phyloP scores from a whole-genome alignment of 2,888 invertebrate species.

The Eilema depressum region DNA sequence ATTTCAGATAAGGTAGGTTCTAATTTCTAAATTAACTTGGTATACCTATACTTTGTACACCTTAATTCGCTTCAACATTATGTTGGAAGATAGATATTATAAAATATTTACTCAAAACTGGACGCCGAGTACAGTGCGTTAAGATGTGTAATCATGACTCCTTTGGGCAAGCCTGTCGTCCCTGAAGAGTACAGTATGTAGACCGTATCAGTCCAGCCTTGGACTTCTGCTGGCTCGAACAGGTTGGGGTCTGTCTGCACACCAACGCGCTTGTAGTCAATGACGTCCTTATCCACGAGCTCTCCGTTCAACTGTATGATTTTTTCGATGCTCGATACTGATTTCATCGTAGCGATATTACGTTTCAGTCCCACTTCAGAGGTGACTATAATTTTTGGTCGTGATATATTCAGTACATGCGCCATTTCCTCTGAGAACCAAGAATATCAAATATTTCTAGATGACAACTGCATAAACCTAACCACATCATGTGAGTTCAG shows the following conservation, averaged over 20 bases:
- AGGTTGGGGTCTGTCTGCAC: constrained; percentile 41
- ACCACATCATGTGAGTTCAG: too few relatives aligned
- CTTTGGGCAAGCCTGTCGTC: constrained; percentile 93
- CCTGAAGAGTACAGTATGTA: constrained; percentile 88
- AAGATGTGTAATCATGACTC: constrained; percentile 90
- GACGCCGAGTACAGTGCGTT: constrained; percentile 79
- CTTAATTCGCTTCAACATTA: background rate
- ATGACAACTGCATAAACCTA: background rate
- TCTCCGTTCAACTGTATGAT: constrained; percentile 89
- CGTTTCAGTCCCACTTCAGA: constrained; percentile 75
- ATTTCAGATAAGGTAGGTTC: too few relatives aligned
- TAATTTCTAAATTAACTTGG: too few relatives aligned
- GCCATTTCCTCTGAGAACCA: constrained; percentile 64
- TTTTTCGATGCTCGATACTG: constrained; percentile 73
- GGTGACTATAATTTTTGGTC: constrained; percentile 88
- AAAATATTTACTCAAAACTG: constrained; percentile 76
- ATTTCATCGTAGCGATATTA: constrained; percentile 57
- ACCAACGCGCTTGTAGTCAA: constrained; percentile 46
- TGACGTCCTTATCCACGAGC: constrained; percentile 46
- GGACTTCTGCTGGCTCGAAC: constrained; percentile 56
- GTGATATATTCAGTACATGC: constrained; percentile 89
- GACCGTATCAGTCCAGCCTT: constrained; percentile 58
- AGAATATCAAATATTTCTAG: constrained; percentile 1
- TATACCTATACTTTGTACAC: too few relatives aligned
- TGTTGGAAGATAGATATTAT: too few relatives aligned